These are phyloP conservation scores for Drosophila melanica DNA, from an alignment of 1,140 invertebrate genomes.

Conservation along the genomic window DNA sequence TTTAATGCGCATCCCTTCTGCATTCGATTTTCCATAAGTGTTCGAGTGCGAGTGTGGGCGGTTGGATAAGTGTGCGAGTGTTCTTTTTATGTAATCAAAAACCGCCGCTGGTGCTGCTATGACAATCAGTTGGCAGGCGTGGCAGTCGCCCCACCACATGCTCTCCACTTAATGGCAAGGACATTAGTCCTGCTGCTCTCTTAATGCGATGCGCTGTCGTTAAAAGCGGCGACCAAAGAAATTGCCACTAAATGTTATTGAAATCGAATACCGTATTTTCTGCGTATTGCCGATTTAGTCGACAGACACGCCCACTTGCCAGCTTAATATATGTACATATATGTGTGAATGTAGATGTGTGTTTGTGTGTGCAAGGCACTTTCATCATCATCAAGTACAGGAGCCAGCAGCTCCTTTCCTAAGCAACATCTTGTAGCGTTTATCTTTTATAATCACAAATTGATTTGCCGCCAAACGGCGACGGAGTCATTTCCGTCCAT, in stretches of 20 bases:
- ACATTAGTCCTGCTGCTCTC: constrained; percentile 59
- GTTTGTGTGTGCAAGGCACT: not conserved
- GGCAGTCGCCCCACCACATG: constrained; percentile 5
- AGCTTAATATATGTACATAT: not conserved
- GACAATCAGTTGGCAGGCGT: constrained; percentile 1
- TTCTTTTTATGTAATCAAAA: constrained; percentile 59
- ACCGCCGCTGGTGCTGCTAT: constrained; percentile 19
- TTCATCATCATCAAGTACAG: constrained; percentile 11
- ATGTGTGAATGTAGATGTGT: constrained; percentile 30
- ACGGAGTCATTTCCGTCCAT: not conserved
- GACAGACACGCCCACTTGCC: constrained; percentile 20
- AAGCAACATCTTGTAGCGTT: constrained; percentile 33
- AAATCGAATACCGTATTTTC: constrained; percentile 65
- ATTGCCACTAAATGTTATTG: constrained; percentile 79
- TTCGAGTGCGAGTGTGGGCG: not conserved
- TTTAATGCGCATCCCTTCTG: constrained; percentile 42
- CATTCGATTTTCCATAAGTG: constrained; percentile 24
- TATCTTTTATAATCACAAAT: constrained; percentile 69
- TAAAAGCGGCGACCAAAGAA: constrained; percentile 63
- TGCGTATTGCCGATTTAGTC: not conserved
- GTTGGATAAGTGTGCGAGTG: constrained; percentile 3
- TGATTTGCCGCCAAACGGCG: constrained; percentile 49
- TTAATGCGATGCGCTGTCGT: constrained; percentile 62
- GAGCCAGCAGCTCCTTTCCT: constrained; percentile 25
- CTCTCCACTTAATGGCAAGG: constrained; percentile 52